phyloP scores from a whole-genome alignment of 2,888 invertebrate species.

The Pteria penguin region DNA sequence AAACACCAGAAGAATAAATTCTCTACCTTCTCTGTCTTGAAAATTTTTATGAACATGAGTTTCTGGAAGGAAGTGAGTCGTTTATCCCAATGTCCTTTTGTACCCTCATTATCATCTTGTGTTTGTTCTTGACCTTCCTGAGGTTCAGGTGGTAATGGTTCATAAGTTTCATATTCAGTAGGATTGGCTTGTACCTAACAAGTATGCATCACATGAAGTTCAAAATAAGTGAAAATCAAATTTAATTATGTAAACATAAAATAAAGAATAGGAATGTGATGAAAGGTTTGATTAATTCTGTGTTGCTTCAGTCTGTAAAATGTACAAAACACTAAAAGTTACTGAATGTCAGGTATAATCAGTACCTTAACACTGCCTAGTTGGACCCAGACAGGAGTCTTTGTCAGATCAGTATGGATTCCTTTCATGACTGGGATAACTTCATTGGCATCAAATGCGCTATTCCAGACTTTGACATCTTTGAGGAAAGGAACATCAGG shows the following conservation, averaged over 20 bases:
- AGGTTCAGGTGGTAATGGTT: constrained; percentile 68
- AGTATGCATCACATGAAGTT: too few species aligned
- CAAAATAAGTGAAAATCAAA: too few species aligned
- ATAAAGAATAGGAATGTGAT: too few species aligned
- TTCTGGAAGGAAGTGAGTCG: constrained; percentile 88
- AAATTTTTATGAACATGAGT: constrained; percentile 88
- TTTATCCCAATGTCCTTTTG: constrained; percentile 84
- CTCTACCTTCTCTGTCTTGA: constrained; percentile 88
- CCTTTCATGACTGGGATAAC: constrained; percentile 81
- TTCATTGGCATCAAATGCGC: constrained; percentile 84
- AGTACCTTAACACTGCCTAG: constrained; percentile 68
- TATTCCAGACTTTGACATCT: constrained; percentile 85
- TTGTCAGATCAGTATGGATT: constrained; percentile 72
- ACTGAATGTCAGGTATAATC: neutral
- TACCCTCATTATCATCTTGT: constrained; percentile 54
- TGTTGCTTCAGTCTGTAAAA: too few species aligned
- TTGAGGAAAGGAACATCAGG: constrained; percentile 84
- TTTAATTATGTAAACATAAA: too few species aligned
- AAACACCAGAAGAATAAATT: too few species aligned
- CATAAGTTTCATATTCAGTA: constrained; percentile 62
- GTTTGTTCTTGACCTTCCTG: constrained; percentile 46
- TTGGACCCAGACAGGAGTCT: constrained; percentile 73
- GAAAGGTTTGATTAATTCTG: too few species aligned
- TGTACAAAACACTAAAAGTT: too few species aligned
- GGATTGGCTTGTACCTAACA: constrained; percentile 78